Conservation (phyloP, 2,113 vertebrate species). For the Anolis sagrei region DNA sequence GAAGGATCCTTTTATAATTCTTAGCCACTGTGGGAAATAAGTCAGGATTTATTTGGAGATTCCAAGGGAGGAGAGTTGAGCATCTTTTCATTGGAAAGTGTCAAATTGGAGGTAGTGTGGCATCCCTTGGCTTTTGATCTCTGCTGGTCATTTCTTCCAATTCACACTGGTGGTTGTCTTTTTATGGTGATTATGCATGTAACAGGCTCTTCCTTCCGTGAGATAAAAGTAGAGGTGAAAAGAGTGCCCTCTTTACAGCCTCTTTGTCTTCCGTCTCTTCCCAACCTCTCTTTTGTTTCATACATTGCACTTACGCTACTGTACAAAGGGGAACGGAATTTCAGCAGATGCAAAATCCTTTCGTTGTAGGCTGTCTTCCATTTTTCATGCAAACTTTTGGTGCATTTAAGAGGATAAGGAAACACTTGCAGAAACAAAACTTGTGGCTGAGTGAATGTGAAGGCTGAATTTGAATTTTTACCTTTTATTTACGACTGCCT, state of each 20-base stretch:
- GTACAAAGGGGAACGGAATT: not conserved
- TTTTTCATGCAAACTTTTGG: not conserved
- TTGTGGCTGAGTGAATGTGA: constrained; percentile 20
- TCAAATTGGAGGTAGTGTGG: not conserved
- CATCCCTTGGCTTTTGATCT: not conserved
- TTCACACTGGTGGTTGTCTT: too few species aligned
- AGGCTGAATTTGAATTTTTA: constrained; percentile 4
- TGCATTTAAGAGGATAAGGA: not conserved
- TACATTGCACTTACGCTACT: not conserved
- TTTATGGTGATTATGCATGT: not conserved
- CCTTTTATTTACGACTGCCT: constrained; percentile 24
- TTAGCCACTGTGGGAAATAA: not conserved
- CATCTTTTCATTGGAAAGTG: not conserved
- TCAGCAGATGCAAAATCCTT: not conserved
- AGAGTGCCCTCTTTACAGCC: not conserved
- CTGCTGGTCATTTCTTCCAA: not conserved
- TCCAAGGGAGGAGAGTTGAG: too few species aligned
- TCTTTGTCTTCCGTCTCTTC: not conserved
- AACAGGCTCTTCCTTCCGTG: not conserved
- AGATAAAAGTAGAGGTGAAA: not conserved
- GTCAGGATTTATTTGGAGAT: too few species aligned
- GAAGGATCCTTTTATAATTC: not conserved
- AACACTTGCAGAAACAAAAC: not conserved
- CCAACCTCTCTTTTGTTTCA: not conserved
- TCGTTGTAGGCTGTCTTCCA: not conserved